Percentiles rank a stretch among this genome's conserved stretches.
phyloP scores from a whole-genome alignment of 2,797 vertebrate species.

The Gobionotothen gibberifrons region DNA sequence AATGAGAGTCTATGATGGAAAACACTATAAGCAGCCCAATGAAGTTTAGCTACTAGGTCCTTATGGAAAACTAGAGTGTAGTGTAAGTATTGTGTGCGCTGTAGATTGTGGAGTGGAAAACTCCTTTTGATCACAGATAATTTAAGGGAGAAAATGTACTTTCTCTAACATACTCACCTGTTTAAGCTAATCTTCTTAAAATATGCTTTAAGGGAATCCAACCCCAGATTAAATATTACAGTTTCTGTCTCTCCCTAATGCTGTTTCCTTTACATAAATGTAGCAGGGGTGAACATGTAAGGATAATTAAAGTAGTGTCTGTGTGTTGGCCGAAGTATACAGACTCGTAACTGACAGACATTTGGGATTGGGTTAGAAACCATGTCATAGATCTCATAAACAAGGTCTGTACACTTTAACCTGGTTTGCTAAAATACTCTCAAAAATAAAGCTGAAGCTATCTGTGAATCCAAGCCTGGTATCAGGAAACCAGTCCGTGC shows the following conservation, averaged over 20 bases:
- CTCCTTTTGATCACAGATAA: not conserved
- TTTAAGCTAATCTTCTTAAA: not conserved
- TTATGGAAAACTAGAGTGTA: slow-evolving; percentile 21
- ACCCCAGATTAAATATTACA: not conserved
- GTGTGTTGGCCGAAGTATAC: not conserved
- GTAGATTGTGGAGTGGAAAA: not conserved
- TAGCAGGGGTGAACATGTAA: slow-evolving; percentile 12
- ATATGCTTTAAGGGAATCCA: not conserved
- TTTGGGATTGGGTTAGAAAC: slow-evolving; percentile 4
- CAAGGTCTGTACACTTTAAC: slow-evolving; percentile 18
- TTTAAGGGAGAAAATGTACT: not conserved
- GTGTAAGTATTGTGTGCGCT: not conserved
- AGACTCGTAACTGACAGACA: slow-evolving; percentile 5
- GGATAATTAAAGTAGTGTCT: slow-evolving; percentile 12
- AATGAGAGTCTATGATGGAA: not conserved
- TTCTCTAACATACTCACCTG: not conserved
- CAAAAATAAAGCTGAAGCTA: slow-evolving; percentile 36
- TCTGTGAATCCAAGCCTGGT: slow-evolving; percentile 42
- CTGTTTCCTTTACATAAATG: slow-evolving; percentile 8
- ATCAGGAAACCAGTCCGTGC: slow-evolving; percentile 65
- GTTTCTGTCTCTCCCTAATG: not conserved
- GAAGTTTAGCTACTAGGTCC: not conserved
- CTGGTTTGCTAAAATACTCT: slow-evolving; percentile 25
- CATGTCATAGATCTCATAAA: slow-evolving; percentile 5
- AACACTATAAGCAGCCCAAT: slow-evolving; percentile 9